phyloP scores from a whole-genome alignment of 92 coral and sea anemone species.

The Zoanthus solanderi region DNA sequence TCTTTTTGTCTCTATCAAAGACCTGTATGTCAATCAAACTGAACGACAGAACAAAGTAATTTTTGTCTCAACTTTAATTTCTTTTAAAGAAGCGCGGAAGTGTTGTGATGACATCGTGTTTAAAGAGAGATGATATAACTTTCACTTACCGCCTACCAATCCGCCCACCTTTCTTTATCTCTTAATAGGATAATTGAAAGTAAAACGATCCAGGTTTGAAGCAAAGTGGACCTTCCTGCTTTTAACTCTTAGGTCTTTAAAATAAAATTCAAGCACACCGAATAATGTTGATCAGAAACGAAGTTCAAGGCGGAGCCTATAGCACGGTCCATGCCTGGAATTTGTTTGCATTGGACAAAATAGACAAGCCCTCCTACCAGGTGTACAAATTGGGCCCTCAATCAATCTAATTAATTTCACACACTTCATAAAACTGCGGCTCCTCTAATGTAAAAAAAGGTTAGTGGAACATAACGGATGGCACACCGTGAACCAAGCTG shows the following conservation, averaged over 20 bases:
- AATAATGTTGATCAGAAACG: slow-evolving; percentile 11
- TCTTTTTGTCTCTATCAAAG: slow-evolving; percentile 13
- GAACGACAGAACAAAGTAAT: slow-evolving; percentile 61
- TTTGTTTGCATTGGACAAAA: slow-evolving; percentile 74
- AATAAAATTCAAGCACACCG: background rate
- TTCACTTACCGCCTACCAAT: slow-evolving; percentile 57
- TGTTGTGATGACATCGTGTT: slow-evolving; percentile 85
- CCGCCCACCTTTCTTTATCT: slow-evolving; percentile 80
- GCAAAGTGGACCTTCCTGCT: slow-evolving; percentile 20
- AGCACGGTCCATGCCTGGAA: slow-evolving; percentile 37
- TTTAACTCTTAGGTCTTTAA: background rate
- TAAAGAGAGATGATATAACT: slow-evolving; percentile 77
- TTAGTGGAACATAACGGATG: background rate
- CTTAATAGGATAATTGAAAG: slow-evolving; percentile 68
- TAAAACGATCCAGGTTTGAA: slow-evolving; percentile 37
- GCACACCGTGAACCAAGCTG: background rate
- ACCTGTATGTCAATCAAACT: slow-evolving; percentile 36
- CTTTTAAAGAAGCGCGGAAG: slow-evolving; percentile 61
- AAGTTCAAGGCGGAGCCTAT: background rate
- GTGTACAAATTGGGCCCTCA: slow-evolving; percentile 72
- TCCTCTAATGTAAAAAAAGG: slow-evolving; percentile 7
- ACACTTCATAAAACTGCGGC: slow-evolving; percentile 63
- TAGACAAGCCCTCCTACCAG: slow-evolving; percentile 92
- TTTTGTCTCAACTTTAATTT: slow-evolving; percentile 67
- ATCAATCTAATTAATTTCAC: slow-evolving; percentile 88